A percentile compares a stretch with the other conserved stretches of the same genome.
These are phyloP conservation scores for Bungarus multicinctus DNA, from an alignment of 2,113 vertebrate species.

Conservation along the genomic window DNA sequence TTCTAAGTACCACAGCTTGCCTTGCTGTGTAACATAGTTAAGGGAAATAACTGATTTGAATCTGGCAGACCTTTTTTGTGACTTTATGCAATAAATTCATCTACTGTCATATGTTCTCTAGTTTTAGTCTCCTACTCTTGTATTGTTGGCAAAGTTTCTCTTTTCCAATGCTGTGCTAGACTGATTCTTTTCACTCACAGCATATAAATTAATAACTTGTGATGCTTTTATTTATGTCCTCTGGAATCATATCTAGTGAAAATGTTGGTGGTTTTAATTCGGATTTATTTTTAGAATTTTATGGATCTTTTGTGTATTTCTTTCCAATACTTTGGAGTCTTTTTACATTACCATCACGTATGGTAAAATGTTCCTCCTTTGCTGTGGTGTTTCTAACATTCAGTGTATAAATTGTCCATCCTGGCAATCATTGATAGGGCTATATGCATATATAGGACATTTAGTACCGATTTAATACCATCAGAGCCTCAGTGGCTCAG, in stretches of 20 bases:
- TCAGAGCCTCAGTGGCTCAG: too few species aligned
- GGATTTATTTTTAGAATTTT: not conserved
- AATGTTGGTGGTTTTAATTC: not conserved
- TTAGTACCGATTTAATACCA: not conserved
- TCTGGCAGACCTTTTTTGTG: not conserved
- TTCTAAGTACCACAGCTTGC: not conserved
- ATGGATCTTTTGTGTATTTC: not conserved
- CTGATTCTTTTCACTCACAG: not conserved
- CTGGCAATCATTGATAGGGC: not conserved
- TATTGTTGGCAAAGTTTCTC: not conserved
- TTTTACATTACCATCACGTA: not conserved
- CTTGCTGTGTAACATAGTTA: not conserved
- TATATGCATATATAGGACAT: not conserved
- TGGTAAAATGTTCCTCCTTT: not conserved
- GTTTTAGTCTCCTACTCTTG: not conserved
- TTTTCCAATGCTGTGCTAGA: not conserved
- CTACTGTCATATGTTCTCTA: not conserved
- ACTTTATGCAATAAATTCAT: not conserved
- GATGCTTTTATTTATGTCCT: not conserved
- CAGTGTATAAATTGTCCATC: not conserved
- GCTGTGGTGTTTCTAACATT: not conserved
- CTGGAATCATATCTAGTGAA: not conserved
- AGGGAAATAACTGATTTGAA: not conserved
- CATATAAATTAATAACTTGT: not conserved
- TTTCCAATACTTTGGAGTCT: not conserved